phyloP scores from a whole-genome alignment of 2,113 vertebrate species.

The Terrapene triunguis region DNA sequence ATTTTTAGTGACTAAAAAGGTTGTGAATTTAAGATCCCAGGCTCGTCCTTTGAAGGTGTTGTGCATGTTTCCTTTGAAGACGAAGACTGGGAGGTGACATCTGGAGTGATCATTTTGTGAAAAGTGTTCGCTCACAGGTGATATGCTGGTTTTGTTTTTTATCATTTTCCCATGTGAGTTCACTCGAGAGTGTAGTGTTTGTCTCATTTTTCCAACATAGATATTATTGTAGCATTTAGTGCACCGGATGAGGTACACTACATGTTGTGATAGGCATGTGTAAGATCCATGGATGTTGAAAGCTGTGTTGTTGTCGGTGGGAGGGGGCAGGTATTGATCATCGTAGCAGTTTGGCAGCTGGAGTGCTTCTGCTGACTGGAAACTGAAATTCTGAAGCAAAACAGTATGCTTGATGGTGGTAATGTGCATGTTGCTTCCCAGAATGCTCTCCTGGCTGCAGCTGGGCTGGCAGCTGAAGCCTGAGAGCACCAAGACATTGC shows the following conservation, averaged over 20 bases:
- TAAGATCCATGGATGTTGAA: neutral
- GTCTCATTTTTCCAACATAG: neutral
- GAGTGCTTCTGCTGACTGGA: neutral
- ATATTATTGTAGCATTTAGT: neutral
- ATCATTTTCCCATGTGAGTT: neutral
- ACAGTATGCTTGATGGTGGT: fast-evolving
- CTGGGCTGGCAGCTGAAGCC: neutral
- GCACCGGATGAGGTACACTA: neutral
- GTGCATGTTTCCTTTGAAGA: neutral
- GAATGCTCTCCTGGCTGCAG: neutral
- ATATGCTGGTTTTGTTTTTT: neutral
- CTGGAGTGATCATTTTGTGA: neutral
- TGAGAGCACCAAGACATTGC: neutral
- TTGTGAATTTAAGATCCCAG: neutral
- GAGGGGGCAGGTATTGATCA: neutral
- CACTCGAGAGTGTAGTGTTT: neutral
- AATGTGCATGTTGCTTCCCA: neutral
- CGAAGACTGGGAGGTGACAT: neutral
- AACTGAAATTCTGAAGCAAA: neutral
- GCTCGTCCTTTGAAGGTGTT: neutral
- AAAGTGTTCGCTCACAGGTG: neutral
- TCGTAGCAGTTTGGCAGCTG: neutral
- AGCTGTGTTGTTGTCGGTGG: neutral
- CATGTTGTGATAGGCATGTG: neutral
- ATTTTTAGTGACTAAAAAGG: neutral